Evolutionary conservation across 2,797 vertebrate genomes (phyloP).

Genomic region (Microctenopoma steveboyesi): DNA sequence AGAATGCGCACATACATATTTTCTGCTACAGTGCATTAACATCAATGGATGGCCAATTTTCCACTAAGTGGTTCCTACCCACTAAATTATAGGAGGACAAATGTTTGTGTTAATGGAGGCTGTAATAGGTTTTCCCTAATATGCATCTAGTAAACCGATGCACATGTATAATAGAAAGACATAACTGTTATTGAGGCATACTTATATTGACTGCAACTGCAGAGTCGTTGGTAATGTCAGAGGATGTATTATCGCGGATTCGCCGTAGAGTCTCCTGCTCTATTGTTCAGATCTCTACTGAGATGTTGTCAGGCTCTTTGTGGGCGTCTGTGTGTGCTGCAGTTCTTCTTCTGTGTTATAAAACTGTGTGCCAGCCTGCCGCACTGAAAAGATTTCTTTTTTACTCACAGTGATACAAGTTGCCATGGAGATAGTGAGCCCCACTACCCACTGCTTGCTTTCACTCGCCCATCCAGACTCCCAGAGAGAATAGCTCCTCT

Average conservation of each 20-base stretch:
- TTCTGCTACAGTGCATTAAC: slow-evolving; percentile 18
- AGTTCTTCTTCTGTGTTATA: slow-evolving; percentile 65
- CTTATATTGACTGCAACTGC: slow-evolving; percentile 39
- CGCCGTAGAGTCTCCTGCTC: slow-evolving; percentile 35
- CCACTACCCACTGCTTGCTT: slow-evolving; percentile 58
- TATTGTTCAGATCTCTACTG: slow-evolving; percentile 53
- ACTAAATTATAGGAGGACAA: slow-evolving; percentile 47
- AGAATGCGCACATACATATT: slow-evolving; percentile 1
- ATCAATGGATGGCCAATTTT: slow-evolving; percentile 39
- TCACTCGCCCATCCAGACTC: slow-evolving; percentile 62
- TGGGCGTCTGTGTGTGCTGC: slow-evolving; percentile 62
- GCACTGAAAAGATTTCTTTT: slow-evolving; percentile 62
- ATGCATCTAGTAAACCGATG: slow-evolving; percentile 53
- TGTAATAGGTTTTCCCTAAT: slow-evolving; percentile 63
- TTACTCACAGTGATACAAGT: slow-evolving; percentile 64
- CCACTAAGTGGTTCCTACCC: slow-evolving; percentile 49
- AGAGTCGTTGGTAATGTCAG: slow-evolving; percentile 30
- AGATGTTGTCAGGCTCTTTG: slow-evolving; percentile 57
- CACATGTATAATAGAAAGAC: slow-evolving; percentile 44
- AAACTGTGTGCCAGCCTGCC: slow-evolving; percentile 55
- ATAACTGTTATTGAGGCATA: slow-evolving; percentile 44
- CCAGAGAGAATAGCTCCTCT: slow-evolving; percentile 75
- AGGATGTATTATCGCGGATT: slow-evolving; percentile 44
- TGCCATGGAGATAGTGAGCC: slow-evolving; percentile 81
- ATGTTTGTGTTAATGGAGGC: slow-evolving; percentile 64